A percentile compares a stretch with the other conserved stretches of the same genome.
Conservation (phyloP, 2,888 invertebrate genomes). For the Crocallis elinguaria region DNA sequence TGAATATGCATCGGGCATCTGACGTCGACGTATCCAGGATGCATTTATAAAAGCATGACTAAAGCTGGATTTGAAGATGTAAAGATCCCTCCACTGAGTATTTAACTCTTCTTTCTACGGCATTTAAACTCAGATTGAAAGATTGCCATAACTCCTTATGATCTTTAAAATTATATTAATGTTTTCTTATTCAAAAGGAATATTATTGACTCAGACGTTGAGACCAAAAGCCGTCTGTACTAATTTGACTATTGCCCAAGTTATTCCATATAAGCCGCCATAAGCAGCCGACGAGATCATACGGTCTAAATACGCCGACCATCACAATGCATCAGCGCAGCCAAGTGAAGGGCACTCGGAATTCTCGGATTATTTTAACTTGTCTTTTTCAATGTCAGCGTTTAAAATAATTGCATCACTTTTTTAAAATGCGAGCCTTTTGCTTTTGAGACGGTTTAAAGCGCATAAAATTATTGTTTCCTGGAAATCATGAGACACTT, state of each 20-base stretch:
- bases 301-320: constrained; percentile 77
- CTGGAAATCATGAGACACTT: constrained; percentile 74
- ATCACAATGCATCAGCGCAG: constrained; percentile 81
- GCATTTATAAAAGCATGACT: too few relatives aligned
- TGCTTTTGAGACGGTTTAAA: constrained; percentile 80
- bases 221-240: constrained; percentile 37
- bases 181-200: constrained; percentile 14
- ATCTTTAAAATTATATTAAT: not conserved
- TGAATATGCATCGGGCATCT: not conserved
- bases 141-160: not conserved
- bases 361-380: constrained; percentile 83
- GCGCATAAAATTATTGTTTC: constrained; percentile 78
- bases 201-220: constrained; percentile 23
- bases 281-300: constrained; percentile 63
- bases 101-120: not conserved
- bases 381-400: constrained; percentile 84
- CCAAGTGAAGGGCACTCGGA: constrained; percentile 81
- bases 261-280: constrained; percentile 57
- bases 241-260: constrained; percentile 44
- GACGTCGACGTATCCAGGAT: not conserved
- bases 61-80: too few relatives aligned
- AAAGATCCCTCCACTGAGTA: too few relatives aligned
- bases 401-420: constrained; percentile 85
- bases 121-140: not conserved
- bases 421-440: constrained; percentile 81